phyloP scores from a whole-genome alignment of 2,113 vertebrate species.

The Sciurus niger region DNA sequence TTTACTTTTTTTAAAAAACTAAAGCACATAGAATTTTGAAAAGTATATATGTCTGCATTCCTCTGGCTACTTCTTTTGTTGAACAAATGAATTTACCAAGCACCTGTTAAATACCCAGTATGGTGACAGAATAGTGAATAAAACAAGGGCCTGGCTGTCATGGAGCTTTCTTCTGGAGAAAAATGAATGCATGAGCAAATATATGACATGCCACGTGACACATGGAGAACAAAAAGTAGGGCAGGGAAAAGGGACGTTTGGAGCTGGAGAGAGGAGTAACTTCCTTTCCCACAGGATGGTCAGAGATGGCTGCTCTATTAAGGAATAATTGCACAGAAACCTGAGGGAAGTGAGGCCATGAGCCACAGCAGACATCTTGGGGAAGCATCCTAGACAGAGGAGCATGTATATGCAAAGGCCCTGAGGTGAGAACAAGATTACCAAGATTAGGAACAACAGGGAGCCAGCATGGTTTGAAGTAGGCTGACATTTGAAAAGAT shows the following conservation, averaged over 20 bases:
- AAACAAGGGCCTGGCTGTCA: neutral
- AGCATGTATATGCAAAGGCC: neutral
- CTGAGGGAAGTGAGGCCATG: neutral
- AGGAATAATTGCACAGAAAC: neutral
- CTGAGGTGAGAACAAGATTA: accelerated
- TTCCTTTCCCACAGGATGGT: neutral
- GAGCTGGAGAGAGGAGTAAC: neutral
- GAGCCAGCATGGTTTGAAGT: neutral
- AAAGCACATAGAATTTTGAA: slow-evolving; percentile 40
- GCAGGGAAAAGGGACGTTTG: neutral
- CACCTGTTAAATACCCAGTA: neutral
- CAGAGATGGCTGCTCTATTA: neutral
- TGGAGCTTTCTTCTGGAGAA: neutral
- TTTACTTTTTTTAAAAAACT: neutral
- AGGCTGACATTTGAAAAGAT: accelerated
- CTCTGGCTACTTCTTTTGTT: neutral
- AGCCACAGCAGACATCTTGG: neutral
- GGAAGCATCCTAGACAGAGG: neutral
- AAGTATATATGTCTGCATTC: neutral
- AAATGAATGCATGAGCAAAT: neutral
- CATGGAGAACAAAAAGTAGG: neutral
- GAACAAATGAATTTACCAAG: neutral
- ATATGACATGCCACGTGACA: accelerated
- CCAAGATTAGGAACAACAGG: neutral
- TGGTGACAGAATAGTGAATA: neutral